Evolutionary conservation across 2,113 vertebrate species (phyloP), one percentile per base, ranked within the genome.

Genomic region (Cavia aperea): DNA sequence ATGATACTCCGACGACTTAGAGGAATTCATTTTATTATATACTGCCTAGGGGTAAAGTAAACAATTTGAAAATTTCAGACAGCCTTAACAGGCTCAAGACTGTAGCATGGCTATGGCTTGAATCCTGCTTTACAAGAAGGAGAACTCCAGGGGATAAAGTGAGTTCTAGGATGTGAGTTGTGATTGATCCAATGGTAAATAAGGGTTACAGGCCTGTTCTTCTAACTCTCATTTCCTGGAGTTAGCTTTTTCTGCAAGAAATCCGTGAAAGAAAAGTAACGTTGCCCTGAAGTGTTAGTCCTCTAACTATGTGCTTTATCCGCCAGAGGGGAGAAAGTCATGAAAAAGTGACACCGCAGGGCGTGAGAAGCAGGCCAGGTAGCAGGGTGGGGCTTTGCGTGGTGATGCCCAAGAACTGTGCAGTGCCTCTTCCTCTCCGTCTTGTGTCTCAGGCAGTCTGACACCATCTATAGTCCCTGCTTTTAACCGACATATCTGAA

Each of bases 61-160:
- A 73, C 83, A 60, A 82, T 84, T 94, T 91, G 91, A 29, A 92
- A 95, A 88, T 70, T 51, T 68, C 66, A 88, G 68, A 84, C 39
- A 92, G 94, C 92, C 95, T 95, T 95, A 91, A 91, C 90, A 94
- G 87, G 81, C 84, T 93, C 39, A 60, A 77, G 86, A 94, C 94
- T 89, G 46, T 94, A 92, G 88, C 23, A 10, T 46, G 43, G 12
- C 90, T 39, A 78, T 56, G 19, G 60, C 51, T 63, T 82, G 43
- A 90, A 86, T 88, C 7, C 14, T 84, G 63, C 33, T 96, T 95
- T 85, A 86, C 24, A 75, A 33, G 33, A 68, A 90, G 63, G 60
- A 65, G 9, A 92, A 13, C 81, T 88, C 81, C 8, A 54, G 18
- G 43, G 70, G 31, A 79, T 92, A 93, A 88, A 21, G 29, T 81